A percentile compares a stretch with the other conserved stretches of the same genome.
Evolutionary conservation across 30 jellyfish, hydroid and myxozoan species (phyloP).

Genomic region (Aurelia sp.): DNA sequence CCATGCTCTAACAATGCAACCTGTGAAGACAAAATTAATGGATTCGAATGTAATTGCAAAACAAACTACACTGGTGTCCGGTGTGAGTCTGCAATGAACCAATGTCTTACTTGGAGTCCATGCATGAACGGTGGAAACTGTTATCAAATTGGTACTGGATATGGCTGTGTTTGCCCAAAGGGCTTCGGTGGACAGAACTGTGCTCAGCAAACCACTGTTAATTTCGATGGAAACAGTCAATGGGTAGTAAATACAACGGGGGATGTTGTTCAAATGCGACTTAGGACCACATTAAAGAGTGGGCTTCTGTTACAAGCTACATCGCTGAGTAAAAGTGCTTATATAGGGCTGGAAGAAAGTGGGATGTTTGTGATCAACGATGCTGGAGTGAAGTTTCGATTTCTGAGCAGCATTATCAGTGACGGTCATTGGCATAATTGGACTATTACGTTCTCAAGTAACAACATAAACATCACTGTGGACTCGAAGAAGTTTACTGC

Average conservation of each 20-base stretch:
- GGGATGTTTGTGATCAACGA: slow-evolving; percentile 18
- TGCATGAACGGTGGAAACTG: slow-evolving; percentile 61
- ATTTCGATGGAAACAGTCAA: slow-evolving; percentile 51
- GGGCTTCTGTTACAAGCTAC: slow-evolving; percentile 44
- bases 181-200: slow-evolving; percentile 73
- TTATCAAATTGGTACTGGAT: slow-evolving; percentile 25
- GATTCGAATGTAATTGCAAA: slow-evolving; percentile 61
- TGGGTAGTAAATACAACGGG: slow-evolving; percentile 14
- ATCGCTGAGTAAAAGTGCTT: background rate
- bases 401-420: background rate
- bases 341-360: slow-evolving; percentile 9
- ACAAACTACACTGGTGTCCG: slow-evolving; percentile 73
- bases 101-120: slow-evolving; percentile 59
- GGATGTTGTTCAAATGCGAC: background rate
- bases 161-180: slow-evolving; percentile 52
- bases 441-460: background rate
- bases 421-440: slow-evolving; percentile 59
- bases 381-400: background rate
- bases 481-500: background rate
- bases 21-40: slow-evolving; percentile 50
- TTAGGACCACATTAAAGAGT: slow-evolving; percentile 53
- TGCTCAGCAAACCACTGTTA: slow-evolving; percentile 44
- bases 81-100: slow-evolving; percentile 52
- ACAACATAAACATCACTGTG: background rate
- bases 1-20: slow-evolving; percentile 90